Conservation (phyloP, 1,140 invertebrate species). For the Colletes gigas region DNA sequence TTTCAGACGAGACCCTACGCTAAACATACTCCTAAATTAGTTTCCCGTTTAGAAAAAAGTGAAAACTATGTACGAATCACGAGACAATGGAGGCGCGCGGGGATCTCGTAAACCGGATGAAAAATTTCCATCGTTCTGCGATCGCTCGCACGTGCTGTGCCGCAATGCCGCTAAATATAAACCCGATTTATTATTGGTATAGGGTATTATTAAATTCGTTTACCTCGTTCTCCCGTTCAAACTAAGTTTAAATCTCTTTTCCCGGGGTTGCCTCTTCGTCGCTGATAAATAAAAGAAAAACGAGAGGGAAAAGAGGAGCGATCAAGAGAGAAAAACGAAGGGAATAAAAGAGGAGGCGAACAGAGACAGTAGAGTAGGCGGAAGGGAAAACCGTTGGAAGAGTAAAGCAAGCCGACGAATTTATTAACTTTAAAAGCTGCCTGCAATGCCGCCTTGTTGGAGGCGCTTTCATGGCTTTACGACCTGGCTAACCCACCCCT, state of each 20-base stretch:
- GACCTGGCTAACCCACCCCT: conserved; percentile 36
- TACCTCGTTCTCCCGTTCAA: conserved; percentile 71
- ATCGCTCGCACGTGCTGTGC: background rate
- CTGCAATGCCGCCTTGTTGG: conserved; percentile 67
- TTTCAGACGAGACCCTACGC: no score
- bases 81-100: no score
- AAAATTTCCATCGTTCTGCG: background rate
- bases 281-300: conserved; percentile 58
- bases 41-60: no score
- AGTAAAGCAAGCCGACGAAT: conserved; percentile 73
- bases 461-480: conserved; percentile 70
- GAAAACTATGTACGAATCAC: no score
- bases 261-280: conserved; percentile 7
- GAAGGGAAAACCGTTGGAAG: conserved; percentile 52
- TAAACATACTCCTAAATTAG: no score
- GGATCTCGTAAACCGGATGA: background rate
- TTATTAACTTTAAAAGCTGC: conserved; percentile 79
- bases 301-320: background rate
- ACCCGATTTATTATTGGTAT: conserved; percentile 77
- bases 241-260: conserved; percentile 75
- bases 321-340: conserved; percentile 19
- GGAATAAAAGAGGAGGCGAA: background rate
- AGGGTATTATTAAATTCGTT: conserved; percentile 78
- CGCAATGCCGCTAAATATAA: conserved; percentile 71
- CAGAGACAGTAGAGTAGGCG: conserved; percentile 32